Conservation (phyloP, 1,140 invertebrate species). For the Tenebrio molitor region DNA sequence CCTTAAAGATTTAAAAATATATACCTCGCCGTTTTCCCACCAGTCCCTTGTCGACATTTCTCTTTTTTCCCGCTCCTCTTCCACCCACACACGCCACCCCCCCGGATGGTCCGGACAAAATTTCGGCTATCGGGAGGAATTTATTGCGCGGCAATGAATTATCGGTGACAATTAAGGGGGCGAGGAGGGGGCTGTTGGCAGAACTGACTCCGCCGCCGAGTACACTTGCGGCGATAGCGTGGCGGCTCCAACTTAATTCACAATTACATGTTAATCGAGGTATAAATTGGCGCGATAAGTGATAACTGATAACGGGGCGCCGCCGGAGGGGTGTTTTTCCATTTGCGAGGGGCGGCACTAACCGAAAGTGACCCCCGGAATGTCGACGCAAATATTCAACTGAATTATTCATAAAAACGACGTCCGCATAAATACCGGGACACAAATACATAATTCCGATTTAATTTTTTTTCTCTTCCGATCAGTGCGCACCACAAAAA, state of each 20-base stretch:
- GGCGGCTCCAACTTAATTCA: slow-evolving; percentile 53
- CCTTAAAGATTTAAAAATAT: slow-evolving; percentile 41
- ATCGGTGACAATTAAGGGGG: slow-evolving; percentile 26
- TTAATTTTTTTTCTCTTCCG: too few relatives aligned
- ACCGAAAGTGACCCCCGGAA: background rate
- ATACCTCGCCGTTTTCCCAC: slow-evolving; percentile 21
- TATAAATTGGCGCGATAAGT: slow-evolving; percentile 56
- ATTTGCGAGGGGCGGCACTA: background rate
- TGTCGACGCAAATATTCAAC: background rate
- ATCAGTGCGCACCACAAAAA: too few relatives aligned
- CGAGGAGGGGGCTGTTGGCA: slow-evolving; percentile 11
- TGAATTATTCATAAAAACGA: background rate
- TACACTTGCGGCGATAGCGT: slow-evolving; percentile 51
- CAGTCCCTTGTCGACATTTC: slow-evolving; percentile 9
- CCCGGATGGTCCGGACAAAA: too few relatives aligned
- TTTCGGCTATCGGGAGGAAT: slow-evolving; percentile 1
- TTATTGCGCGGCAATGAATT: slow-evolving; percentile 42
- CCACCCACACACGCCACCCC: slow-evolving; percentile 11
- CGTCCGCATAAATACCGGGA: background rate
- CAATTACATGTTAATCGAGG: slow-evolving; percentile 58
- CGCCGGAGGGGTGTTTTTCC: background rate
- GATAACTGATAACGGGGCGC: slow-evolving; percentile 47
- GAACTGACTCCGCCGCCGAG: background rate
- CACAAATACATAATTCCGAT: background rate
- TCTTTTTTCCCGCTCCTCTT: slow-evolving; percentile 22